Evolutionary conservation across 2,888 invertebrate genomes (phyloP), one percentile per base, ranked within the genome.

Genomic region (Heterodera filipjevi): DNA sequence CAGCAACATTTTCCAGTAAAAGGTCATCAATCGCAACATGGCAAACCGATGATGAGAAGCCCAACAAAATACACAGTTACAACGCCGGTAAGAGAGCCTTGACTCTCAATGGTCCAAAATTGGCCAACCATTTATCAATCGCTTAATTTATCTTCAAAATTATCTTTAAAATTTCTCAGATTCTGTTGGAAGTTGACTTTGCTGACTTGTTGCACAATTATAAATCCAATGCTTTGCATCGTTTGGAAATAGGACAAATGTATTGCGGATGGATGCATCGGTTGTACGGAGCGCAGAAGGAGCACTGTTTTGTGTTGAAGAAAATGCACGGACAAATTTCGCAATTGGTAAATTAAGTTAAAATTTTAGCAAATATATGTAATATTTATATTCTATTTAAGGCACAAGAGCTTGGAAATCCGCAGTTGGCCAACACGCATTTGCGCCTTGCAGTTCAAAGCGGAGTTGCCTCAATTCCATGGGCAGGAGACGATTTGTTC

Each of bases 201-300:
- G 22, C 33, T 19, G 75, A 75, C 2, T 5, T 64, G 66, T 75
- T 75, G 33, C 75, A 59, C 30, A 68, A 75, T 46, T 59, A 22
- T 44, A 59, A 75, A 30, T 66, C 35, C 30, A 49, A 81, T 27
- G 66, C 80, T 39, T 46, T 68, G 8, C 77, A 80, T 35, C 64
- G 82, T 0, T 33, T 81, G 49, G 76, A 79, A n/a, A 70, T 81
- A 10, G 82, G 82, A 6, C 73, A 83, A 39, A 73, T 83, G 74
- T 66, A 82, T 59, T 71, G 79, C 22, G 71, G 71, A 14, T 81
- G 81, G 81, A 79, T 74, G 70, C 70, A 59, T 22, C 70, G 71
- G 12, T 22, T 81, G 5, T 77, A 73, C 68, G 66, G 79, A 10
- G 44, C 44, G 27, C 66, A 75, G 35, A 75, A 64, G 59, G 75